Conservation (phyloP, 2,888 invertebrate genomes). For the Globia sparganii region DNA sequence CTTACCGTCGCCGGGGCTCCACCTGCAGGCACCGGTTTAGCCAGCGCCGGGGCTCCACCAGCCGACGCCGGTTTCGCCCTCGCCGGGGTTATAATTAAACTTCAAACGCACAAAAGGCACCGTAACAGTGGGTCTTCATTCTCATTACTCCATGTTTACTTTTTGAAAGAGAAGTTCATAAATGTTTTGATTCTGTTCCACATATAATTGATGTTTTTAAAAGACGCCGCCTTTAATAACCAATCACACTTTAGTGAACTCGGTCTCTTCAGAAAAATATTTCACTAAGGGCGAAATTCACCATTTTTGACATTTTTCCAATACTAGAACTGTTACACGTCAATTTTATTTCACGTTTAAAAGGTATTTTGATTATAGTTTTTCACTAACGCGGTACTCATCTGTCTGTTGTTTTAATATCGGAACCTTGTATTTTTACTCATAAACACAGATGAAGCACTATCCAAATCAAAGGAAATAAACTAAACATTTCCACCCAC, state of each 20-base stretch:
- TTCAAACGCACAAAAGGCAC: slow-evolving; percentile 44
- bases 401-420: not conserved
- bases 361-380: not conserved
- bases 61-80: too few relatives aligned
- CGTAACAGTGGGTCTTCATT: slow-evolving; percentile 6
- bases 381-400: not conserved
- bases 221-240: not conserved
- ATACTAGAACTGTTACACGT: too few relatives aligned
- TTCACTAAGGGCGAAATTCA: not conserved
- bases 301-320: too few relatives aligned
- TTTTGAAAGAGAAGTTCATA: slow-evolving; percentile 2
- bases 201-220: not conserved
- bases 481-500: not conserved
- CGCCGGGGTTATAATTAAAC: slow-evolving; percentile 54
- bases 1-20: too few relatives aligned
- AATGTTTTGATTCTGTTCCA: not conserved
- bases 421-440: not conserved
- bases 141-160: slow-evolving; percentile 23
- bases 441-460: not conserved
- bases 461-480: not conserved
- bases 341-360: too few relatives aligned
- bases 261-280: not conserved
- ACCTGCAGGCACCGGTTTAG: too few relatives aligned
- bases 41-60: too few relatives aligned
- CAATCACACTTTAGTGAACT: not conserved